Base-by-base conservation (phyloP, 2,797 vertebrate species). In the Enteromius afrohamiltoni region DNA sequence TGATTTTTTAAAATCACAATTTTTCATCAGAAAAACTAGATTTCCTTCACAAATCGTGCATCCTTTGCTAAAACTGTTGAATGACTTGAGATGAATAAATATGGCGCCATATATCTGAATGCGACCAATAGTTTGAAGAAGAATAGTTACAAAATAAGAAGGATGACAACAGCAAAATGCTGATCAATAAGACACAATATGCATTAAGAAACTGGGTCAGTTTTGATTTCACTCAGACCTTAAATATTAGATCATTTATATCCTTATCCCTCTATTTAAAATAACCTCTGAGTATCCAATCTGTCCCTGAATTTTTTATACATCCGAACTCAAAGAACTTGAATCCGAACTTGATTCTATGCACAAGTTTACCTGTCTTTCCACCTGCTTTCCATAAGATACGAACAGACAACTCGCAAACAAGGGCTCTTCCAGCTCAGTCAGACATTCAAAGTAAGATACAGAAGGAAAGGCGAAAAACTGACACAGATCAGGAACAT, bases 401-500 rank as follows among this genome's bases (percentile, higher is more conserved):
- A 31, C 4, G 2, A 45, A 67, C 19, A 64, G 19, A 79, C 6
- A 65, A 34, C 62, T 51, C 45, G 1, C 47, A 73, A 73, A 73
- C 16, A 51, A 51, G 47, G 17, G 45, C 9, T 73, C 19, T 51
- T 21, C 3, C 17, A 74, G 6, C 29, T 82, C 68, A 86, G 67
- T 68, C 49, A 51, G 42, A 62, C 26, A 64, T 64, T 16, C 1
- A 31, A 83, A 55, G 67, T 76, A 62, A 69, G 37, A 80, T 77
- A 76, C 40, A 55, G 78, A 73, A 64, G 26, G 14, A 64, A 7
- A 75, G 37, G 70, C 55, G 42, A 10, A 60, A 74, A 26, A 79
- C 2, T 21, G 21, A 69, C 45, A 69, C n/a, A 60, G 21, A 81
- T 2, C 10, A 64, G 1, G 69, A n/a, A 82, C 53, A 80, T 47